These are phyloP conservation scores for Python bivittatus DNA, from an alignment of 2,113 vertebrate genomes.

Conservation along the genomic window DNA sequence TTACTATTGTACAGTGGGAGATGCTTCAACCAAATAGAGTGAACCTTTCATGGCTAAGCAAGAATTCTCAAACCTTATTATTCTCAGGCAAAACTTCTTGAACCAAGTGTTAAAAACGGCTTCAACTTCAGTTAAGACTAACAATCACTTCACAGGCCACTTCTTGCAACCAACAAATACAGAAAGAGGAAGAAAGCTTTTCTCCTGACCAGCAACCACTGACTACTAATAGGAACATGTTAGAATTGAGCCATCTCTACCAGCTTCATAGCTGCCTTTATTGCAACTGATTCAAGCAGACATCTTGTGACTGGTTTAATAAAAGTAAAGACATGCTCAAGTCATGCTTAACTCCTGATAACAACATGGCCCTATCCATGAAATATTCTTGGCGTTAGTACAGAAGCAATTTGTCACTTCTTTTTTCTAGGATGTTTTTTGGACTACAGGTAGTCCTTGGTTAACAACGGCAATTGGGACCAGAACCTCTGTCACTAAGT, in stretches of 20 bases:
- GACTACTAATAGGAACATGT: neutral
- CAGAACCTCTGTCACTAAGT: neutral
- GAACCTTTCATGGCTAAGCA: neutral
- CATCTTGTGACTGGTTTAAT: neutral
- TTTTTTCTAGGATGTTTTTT: neutral
- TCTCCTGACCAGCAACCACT: neutral
- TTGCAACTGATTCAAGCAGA: neutral
- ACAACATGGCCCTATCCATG: neutral
- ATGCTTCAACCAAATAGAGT: neutral
- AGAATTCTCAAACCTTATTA: neutral
- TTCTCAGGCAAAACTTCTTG: neutral
- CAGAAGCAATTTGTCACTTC: neutral
- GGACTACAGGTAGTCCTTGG: neutral
- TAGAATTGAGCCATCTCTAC: neutral
- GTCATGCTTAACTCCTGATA: neutral
- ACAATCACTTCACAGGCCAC: neutral
- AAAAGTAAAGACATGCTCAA: too few species aligned
- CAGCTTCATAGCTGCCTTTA: constrained; percentile 12
- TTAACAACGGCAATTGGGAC: neutral
- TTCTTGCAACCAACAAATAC: neutral
- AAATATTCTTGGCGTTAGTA: too few species aligned
- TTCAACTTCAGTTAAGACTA: neutral
- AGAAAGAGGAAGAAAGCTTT: constrained; percentile 13
- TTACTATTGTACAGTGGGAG: constrained; percentile 23
- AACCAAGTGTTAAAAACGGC: neutral